These are phyloP conservation scores for Popillia japonica DNA, from an alignment of 1,140 invertebrate species.

Conservation along the genomic window DNA sequence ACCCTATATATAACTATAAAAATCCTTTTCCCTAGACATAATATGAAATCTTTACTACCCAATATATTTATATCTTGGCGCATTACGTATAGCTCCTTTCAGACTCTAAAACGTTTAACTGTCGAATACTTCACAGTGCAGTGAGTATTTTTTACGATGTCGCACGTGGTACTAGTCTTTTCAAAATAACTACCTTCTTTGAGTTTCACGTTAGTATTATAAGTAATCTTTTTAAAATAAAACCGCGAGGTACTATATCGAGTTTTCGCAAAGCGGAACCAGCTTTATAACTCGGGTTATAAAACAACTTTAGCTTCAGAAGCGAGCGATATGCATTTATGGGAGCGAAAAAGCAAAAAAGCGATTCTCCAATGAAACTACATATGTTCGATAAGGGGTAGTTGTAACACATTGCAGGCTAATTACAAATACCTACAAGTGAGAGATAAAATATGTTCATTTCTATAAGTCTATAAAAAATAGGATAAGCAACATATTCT, in stretches of 20 bases:
- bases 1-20: too few species aligned
- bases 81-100: neutral
- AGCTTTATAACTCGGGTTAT: neutral
- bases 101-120: neutral
- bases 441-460: too few species aligned
- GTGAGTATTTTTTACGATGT: conserved; percentile 2
- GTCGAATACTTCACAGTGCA: neutral
- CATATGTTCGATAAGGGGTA: neutral
- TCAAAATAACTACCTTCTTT: neutral
- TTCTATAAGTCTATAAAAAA: too few species aligned
- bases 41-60: neutral
- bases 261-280: neutral
- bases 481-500: too few species aligned
- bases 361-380: neutral
- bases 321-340: neutral
- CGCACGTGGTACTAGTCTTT: neutral
- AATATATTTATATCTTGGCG: neutral
- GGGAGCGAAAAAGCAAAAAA: neutral
- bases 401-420: too few species aligned
- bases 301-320: neutral
- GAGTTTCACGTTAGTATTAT: neutral
- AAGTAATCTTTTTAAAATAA: neutral
- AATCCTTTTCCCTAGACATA: neutral
- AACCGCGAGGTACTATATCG: neutral
- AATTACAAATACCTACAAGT: too few species aligned